phyloP scores from a whole-genome alignment of 1,140 invertebrate species.

The Achroia grisella region DNA sequence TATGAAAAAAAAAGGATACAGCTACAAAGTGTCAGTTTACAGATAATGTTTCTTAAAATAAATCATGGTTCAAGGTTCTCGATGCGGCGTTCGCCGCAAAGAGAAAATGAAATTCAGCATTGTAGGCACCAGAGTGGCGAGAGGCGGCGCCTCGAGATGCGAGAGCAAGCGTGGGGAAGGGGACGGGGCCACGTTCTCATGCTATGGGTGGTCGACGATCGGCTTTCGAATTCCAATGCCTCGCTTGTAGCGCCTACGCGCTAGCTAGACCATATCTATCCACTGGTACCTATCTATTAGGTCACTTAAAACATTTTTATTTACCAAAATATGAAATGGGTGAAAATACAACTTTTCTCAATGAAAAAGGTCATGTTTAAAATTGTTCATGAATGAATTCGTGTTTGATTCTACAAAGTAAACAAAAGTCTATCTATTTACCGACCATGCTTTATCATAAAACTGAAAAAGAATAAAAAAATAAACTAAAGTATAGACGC shows the following conservation, averaged over 20 bases:
- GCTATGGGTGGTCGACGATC: slow-evolving; percentile 69
- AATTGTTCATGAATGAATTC: slow-evolving; percentile 37
- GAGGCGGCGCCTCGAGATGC: slow-evolving; percentile 46
- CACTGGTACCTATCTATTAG: no score
- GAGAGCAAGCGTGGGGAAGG: slow-evolving; percentile 52
- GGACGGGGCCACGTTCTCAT: slow-evolving; percentile 59
- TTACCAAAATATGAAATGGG: no score
- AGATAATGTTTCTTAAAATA: not conserved
- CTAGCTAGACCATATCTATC: slow-evolving; percentile 14
- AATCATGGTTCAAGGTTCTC: slow-evolving; percentile 31
- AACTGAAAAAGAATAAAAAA: slow-evolving; percentile 55
- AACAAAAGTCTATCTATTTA: slow-evolving; percentile 27
- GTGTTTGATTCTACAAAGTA: slow-evolving; percentile 28
- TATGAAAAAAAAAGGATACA: no score
- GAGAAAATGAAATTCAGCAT: slow-evolving; percentile 68
- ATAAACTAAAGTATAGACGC: slow-evolving; percentile 46
- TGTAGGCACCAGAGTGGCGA: slow-evolving; percentile 54
- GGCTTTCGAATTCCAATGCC: slow-evolving; percentile 70
- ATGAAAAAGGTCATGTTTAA: slow-evolving; percentile 14
- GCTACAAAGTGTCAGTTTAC: no score
- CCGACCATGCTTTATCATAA: slow-evolving; percentile 37
- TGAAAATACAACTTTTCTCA: no score
- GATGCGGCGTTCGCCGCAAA: slow-evolving; percentile 35
- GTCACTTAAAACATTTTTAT: no score
- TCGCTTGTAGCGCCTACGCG: slow-evolving; percentile 68